Base-by-base conservation (phyloP, 2,888 invertebrate species). In the Melanophora roralis region DNA sequence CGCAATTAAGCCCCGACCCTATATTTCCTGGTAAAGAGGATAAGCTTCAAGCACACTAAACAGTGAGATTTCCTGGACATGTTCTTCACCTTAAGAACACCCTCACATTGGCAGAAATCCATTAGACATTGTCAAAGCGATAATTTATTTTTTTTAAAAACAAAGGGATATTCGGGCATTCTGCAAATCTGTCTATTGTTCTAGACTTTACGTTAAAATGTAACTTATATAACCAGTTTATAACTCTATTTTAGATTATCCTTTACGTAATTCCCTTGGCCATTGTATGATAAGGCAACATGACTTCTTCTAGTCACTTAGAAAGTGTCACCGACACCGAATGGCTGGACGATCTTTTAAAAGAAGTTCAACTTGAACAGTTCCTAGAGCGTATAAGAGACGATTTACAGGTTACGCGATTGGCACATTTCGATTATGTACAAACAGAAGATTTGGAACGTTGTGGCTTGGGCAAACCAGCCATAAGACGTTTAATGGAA, bases 381-480 rank as follows among this genome's bases (percentile, higher is more conserved):
- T 98, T 98, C 90, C 94, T 96, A 87, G 92, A 94, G 67, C 93
- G 96, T 81, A 95, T 98, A 74, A 92, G 97, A 82, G 98, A 98
- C 91, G 97, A 98, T 88, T 92, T 98, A 45, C 97, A 97, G 93
- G 94, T 98, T 74, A 97, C 98, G 38, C 92, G 97, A 79, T 90
- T 98, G 85, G 95, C 97, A 65, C 99, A 99, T 91, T 99, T 99
- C 89, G 98, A 98, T 86, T 97, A 96, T 92, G 98, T 99, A n/a
- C 96, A 96, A 86, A 91, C 95, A 0, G 97, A 98, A 84, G 98
- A 99, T 90, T 92, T 99, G 86, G 98, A 98, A 87, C 95, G 96
- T 86, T 95, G 98, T 87, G 98, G 98, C 1, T 93, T 99, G 87
- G 97, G 98, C 59, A 96, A 96, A 88, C 98, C 98, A 65, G 98